Percentiles rank a stretch among this genome's conserved stretches.
Conservation (phyloP, 2,888 invertebrate species). For the Hedya salicella region DNA sequence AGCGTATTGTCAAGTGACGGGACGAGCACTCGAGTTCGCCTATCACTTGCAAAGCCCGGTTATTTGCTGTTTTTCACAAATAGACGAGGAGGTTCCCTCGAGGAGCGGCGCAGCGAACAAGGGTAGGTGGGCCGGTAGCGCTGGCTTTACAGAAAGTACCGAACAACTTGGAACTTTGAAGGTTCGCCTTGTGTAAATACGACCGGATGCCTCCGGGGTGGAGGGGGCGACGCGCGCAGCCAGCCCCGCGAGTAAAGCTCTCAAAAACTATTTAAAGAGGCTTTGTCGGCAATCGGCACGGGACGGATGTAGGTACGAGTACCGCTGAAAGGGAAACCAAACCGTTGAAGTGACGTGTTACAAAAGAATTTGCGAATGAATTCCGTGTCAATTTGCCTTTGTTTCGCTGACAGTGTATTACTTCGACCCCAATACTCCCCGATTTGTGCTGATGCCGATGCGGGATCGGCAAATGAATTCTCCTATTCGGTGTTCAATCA, state of each 20-base stretch:
- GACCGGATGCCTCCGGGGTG: slow-evolving; percentile 58
- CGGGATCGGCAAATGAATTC: too few relatives aligned
- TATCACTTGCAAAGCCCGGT: slow-evolving; percentile 71
- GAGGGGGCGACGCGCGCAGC: slow-evolving; percentile 60
- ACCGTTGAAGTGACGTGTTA: slow-evolving; percentile 1
- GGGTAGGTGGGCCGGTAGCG: slow-evolving; percentile 48
- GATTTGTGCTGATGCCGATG: neutral
- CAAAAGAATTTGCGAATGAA: slow-evolving; percentile 34
- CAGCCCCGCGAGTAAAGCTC: slow-evolving; percentile 65
- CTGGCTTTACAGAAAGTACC: slow-evolving; percentile 58
- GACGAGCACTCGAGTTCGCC: slow-evolving; percentile 57
- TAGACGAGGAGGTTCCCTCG: slow-evolving; percentile 59
- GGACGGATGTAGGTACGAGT: slow-evolving; percentile 51
- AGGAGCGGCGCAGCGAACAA: slow-evolving; percentile 52
- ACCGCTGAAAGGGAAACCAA: slow-evolving; percentile 35
- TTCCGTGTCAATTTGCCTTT: slow-evolving; percentile 16
- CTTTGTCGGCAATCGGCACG: slow-evolving; percentile 69
- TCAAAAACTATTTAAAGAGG: slow-evolving; percentile 79
- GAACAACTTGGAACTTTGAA: slow-evolving; percentile 69
- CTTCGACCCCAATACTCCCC: neutral
- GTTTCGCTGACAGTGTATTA: slow-evolving; percentile 9
- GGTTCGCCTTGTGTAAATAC: slow-evolving; percentile 74
- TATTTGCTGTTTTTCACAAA: slow-evolving; percentile 75
- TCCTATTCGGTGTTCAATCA: slow-evolving; percentile 24
- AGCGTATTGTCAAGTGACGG: slow-evolving; percentile 66